phyloP scores from a whole-genome alignment of 2,888 invertebrate genomes.

The Stramonita haemastoma region DNA sequence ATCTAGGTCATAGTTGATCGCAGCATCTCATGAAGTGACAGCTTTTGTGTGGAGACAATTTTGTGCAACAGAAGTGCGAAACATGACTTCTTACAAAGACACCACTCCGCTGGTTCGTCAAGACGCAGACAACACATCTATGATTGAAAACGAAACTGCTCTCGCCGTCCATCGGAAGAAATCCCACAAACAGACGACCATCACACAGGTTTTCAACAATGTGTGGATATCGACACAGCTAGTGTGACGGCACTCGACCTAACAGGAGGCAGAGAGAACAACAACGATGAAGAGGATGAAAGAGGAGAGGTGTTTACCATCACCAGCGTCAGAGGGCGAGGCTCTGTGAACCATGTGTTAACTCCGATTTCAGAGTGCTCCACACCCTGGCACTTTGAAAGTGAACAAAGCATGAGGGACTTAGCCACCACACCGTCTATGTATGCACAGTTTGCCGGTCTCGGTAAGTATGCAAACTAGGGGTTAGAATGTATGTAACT shows the following conservation, averaged over 20 bases:
- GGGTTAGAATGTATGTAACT: too few relatives aligned
- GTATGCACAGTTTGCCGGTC: constrained; percentile 29
- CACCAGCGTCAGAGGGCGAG: background rate
- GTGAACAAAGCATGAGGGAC: background rate
- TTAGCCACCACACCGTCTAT: background rate
- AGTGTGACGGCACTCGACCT: background rate
- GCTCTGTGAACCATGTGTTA: background rate
- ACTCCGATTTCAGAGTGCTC: background rate
- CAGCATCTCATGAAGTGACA: background rate
- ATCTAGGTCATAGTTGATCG: background rate
- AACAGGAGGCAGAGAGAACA: background rate
- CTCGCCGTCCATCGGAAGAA: too few relatives aligned
- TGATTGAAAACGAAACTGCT: too few relatives aligned
- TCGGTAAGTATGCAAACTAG: background rate
- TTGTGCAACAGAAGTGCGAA: background rate
- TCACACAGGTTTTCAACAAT: background rate
- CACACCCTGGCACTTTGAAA: constrained; percentile 25
- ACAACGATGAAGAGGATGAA: background rate
- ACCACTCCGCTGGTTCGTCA: background rate
- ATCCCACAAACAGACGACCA: background rate
- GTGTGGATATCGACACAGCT: background rate
- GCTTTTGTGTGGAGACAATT: background rate
- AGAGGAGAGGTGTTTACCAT: constrained; percentile 28
- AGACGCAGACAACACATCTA: background rate
- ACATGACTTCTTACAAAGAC: constrained; percentile 5